Conservation (phyloP, 1,140 invertebrate genomes). For the Plectus sambesii region DNA sequence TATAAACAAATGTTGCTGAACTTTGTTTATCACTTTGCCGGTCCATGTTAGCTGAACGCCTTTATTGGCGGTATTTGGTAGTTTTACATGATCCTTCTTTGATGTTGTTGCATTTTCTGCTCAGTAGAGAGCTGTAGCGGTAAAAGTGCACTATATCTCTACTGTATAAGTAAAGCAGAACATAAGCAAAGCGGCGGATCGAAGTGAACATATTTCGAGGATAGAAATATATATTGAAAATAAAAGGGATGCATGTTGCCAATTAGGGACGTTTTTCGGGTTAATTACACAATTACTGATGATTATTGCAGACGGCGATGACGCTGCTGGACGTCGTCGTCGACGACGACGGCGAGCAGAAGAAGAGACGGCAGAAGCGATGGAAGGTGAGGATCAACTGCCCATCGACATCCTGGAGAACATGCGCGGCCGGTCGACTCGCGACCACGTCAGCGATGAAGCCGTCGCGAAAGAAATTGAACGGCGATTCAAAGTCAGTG, state of each 20-base stretch:
- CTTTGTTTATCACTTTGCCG: no score
- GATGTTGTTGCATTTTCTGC: no score
- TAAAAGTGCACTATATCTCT: no score
- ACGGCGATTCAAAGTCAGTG: conserved; percentile 72
- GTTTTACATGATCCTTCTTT: not conserved
- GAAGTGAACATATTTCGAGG: no score
- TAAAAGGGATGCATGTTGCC: no score
- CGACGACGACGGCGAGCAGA: conserved; percentile 68
- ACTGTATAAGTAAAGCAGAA: no score
- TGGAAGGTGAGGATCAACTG: conserved; percentile 55
- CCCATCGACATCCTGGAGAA: conserved; percentile 81
- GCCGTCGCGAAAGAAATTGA: conserved; percentile 90
- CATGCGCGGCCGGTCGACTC: conserved; percentile 60
- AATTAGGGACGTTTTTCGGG: no score
- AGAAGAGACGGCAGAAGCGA: conserved; percentile 59
- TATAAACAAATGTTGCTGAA: no score
- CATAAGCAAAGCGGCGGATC: no score
- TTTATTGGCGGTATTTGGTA: not conserved
- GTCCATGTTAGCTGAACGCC: not conserved
- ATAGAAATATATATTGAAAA: no score
- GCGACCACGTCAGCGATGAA: conserved; percentile 90
- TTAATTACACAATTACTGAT: no score
- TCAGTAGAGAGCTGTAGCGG: no score
- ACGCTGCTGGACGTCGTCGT: conserved; percentile 60
- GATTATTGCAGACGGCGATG: conserved; percentile 63